A percentile compares a stretch with the other conserved stretches of the same genome.
Conservation (phyloP, 2,113 vertebrate species). For the Megaceryle torquata region DNA sequence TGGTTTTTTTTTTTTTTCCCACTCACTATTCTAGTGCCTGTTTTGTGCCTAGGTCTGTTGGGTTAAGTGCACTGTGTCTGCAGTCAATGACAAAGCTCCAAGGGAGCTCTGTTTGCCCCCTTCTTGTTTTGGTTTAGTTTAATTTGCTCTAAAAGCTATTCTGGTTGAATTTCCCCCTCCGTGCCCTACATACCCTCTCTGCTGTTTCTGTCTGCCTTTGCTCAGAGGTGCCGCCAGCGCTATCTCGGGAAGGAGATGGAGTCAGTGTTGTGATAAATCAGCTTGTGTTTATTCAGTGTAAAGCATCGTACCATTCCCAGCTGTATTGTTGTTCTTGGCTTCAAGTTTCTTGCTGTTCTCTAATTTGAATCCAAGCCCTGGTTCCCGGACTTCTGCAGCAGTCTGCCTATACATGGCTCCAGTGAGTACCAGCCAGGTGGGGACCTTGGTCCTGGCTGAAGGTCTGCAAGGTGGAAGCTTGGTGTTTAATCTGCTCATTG, state of each 20-base stretch:
- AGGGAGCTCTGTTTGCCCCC: background rate
- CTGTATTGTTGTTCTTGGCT: slow-evolving; percentile 44
- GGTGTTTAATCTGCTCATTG: background rate
- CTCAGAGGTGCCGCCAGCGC: background rate
- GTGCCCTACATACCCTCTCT: background rate
- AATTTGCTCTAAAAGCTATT: background rate
- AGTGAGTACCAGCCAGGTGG: background rate
- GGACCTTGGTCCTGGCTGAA: background rate
- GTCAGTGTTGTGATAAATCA: background rate
- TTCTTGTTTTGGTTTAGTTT: background rate
- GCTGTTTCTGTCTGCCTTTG: background rate
- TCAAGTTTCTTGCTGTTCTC: background rate
- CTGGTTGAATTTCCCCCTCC: background rate
- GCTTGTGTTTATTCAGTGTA: slow-evolving; percentile 8
- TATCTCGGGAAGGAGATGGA: slow-evolving; percentile 14
- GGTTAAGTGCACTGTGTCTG: background rate
- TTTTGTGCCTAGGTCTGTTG: background rate
- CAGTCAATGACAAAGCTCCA: background rate
- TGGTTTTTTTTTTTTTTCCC: background rate
- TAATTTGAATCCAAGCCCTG: background rate
- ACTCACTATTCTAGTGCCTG: accelerated
- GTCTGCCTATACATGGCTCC: background rate
- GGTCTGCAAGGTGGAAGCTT: background rate
- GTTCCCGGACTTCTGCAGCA: accelerated
- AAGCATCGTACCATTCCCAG: background rate